These are phyloP conservation scores for Hemicordylus capensis DNA, from an alignment of 2,113 vertebrate genomes.

Conservation along the genomic window DNA sequence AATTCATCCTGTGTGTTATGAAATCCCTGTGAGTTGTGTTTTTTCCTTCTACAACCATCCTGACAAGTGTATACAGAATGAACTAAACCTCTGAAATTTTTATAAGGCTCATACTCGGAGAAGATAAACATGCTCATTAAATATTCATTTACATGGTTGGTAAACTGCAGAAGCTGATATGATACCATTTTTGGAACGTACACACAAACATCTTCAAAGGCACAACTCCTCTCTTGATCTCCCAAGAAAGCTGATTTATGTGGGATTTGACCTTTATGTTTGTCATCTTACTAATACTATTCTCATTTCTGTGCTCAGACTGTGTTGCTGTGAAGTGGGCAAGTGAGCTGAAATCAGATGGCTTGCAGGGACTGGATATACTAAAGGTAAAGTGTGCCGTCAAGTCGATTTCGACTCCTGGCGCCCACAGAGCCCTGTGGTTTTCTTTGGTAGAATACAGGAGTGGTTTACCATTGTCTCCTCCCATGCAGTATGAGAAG, in stretches of 20 bases:
- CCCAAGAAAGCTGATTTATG: neutral
- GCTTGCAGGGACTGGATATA: neutral
- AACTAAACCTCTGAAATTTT: neutral
- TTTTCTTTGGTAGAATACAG: no score
- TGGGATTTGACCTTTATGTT: neutral
- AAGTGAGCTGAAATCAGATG: neutral
- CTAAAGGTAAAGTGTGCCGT: no score
- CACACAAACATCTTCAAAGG: neutral
- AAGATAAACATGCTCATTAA: neutral
- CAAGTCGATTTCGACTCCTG: no score
- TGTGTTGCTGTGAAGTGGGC: neutral
- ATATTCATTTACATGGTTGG: neutral
- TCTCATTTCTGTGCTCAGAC: neutral
- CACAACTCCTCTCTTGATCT: neutral
- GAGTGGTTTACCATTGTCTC: no score
- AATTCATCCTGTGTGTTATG: neutral
- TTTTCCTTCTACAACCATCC: neutral
- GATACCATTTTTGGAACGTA: neutral
- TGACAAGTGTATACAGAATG: rapidly evolving
- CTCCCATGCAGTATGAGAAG: no score
- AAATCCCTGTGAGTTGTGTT: neutral
- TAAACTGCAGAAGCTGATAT: neutral
- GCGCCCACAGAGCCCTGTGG: no score
- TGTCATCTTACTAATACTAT: neutral
- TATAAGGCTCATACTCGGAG: slow-evolving; percentile 1